phyloP scores from a whole-genome alignment of 2,113 vertebrate genomes.

The Apteryx mantelli region DNA sequence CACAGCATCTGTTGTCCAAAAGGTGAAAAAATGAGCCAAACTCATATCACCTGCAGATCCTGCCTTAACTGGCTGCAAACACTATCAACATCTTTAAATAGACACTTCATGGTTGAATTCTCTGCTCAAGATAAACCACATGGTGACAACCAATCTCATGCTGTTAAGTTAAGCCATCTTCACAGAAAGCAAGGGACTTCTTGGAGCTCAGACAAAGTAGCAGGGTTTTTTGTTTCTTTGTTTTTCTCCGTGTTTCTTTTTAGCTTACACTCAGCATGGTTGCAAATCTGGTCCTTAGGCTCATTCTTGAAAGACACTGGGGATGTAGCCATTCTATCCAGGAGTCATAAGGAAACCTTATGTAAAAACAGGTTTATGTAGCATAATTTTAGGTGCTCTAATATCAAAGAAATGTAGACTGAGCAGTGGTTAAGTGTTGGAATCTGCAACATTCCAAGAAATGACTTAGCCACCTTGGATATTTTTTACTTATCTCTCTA shows the following conservation, averaged over 20 bases:
- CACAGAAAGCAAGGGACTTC: not conserved
- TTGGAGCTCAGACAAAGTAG: not conserved
- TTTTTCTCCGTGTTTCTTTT: not conserved
- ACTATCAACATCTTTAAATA: not conserved
- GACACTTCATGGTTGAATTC: not conserved
- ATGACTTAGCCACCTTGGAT: not conserved
- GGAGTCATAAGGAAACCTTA: not conserved
- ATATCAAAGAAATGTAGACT: not conserved
- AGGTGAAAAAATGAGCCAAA: not conserved
- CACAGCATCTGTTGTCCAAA: not conserved
- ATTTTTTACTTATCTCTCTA: not conserved
- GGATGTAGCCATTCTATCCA: not conserved
- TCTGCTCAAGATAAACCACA: not conserved
- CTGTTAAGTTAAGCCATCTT: not conserved
- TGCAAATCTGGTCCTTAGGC: not conserved
- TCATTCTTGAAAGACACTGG: not conserved
- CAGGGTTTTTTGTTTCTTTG: too few species aligned
- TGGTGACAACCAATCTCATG: not conserved
- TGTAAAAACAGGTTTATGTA: rapidly evolving
- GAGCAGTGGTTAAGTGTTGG: not conserved
- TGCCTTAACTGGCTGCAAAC: not conserved
- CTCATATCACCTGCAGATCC: not conserved
- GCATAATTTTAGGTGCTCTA: not conserved
- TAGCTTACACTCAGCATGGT: not conserved
- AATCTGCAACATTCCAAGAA: not conserved